phyloP scores from a whole-genome alignment of 1,140 invertebrate species.

The Magallana gigas region DNA sequence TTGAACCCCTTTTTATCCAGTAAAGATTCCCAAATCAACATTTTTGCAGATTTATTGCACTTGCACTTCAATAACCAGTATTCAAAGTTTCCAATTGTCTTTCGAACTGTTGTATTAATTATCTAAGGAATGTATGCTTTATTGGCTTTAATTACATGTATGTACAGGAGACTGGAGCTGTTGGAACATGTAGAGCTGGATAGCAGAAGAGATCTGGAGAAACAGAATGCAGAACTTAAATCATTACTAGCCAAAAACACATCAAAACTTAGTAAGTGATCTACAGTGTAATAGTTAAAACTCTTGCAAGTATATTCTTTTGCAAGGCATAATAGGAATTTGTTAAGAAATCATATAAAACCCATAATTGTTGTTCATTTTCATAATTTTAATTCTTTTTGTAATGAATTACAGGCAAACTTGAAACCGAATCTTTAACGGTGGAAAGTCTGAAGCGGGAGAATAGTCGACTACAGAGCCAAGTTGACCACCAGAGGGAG shows the following conservation, averaged over 20 bases:
- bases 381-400: too few relatives aligned
- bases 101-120: too few relatives aligned
- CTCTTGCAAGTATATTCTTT: too few relatives aligned
- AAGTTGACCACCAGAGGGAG: conserved; percentile 60
- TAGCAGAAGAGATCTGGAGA: conserved; percentile 65
- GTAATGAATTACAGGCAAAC: conserved; percentile 48
- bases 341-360: too few relatives aligned
- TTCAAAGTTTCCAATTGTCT: too few relatives aligned
- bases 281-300: background rate
- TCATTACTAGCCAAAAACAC: conserved; percentile 67
- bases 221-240: conserved; percentile 68
- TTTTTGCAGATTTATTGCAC: too few relatives aligned
- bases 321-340: too few relatives aligned
- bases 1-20: too few relatives aligned
- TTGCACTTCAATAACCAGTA: too few relatives aligned
- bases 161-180: conserved; percentile 64
- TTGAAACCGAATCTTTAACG: conserved; percentile 60
- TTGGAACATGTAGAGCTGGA: conserved; percentile 65
- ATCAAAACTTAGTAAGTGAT: conserved; percentile 66
- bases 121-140: too few relatives aligned
- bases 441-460: conserved; percentile 62
- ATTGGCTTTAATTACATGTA: background rate
- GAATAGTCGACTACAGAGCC: conserved; percentile 60
- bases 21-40: too few relatives aligned
- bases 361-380: too few relatives aligned